Evolutionary conservation across 2,888 invertebrate species (phyloP), one percentile per base, ranked within the genome.

Genomic region (Harpagoxenus sublaevis): DNA sequence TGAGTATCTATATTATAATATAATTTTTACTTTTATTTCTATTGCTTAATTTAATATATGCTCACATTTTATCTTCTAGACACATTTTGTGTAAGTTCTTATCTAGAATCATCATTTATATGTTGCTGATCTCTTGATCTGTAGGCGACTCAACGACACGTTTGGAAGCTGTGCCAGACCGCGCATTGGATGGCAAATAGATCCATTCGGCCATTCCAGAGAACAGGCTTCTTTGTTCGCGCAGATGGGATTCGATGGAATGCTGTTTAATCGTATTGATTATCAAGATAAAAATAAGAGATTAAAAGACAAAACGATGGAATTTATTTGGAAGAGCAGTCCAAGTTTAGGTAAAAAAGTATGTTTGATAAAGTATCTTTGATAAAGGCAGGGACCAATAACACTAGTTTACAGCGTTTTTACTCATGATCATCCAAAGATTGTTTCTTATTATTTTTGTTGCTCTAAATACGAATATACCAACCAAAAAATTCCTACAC

Each of bases 181-280:
- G 0, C 96, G 96, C 82, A 96, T 97, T 10, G 98, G 94, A 51
- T 98, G 98, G 98, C 98, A 97, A 92, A 97, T 97, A 53, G 98
- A 98, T 93, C 98, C 98, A 0, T 98, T 98, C 92, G 98, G 98
- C 0, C 98, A 98, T 92, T 98, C 98, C 0, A 95, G 98, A 4
- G 98, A 98, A 95, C 97, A 98, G 96, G 98, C 98, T 0, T 97
- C 97, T 0, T 95, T 98, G 0, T 97, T 98, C 51, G 96, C 98
- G 0, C 97, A 97, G 94, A 97, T 99, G 97, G 99, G 98, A 87
- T 99, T 97, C 93, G 98, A 99, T 93, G 99, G 98, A 0, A 95
- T 98, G 87, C 97, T 99, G 92, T 96, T 99, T 83, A 98, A 98
- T 0, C 96, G 99, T 35, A 96, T 99, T 39, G 99, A 99, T 95